Base-by-base conservation (phyloP, 2,797 vertebrate genomes). In the Staurois parvus region DNA sequence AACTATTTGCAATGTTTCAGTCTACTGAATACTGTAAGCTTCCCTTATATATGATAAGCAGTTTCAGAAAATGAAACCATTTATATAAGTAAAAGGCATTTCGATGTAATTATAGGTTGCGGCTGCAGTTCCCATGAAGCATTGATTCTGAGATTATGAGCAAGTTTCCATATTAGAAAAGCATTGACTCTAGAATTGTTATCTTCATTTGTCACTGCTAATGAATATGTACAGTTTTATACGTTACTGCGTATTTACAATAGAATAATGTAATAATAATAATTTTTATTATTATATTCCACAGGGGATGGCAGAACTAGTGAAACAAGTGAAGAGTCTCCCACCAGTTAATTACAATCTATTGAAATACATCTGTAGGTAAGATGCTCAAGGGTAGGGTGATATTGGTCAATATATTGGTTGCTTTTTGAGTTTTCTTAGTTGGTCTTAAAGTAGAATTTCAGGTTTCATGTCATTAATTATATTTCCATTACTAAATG, bases 301-400 rank as follows among this genome's bases (percentile, higher is more conserved):
- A 28, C 90, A 99, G 98, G 98, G 97, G 32, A 91, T 98, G 88
- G 97, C 96, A 88, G 97, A 99, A 92, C 86, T 99, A 89, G 93
- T 90, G 84, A 96, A 94, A 87, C 97, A 97, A 80, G 96, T 99
- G 64, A 96, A 97, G 92, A 94, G 93, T 92, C 93, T 99, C 91
- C 98, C 98, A 86, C 92, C 92, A 76, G 98, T 98, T 85, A 99
- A 99, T 93, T 98, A 96, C 91, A 99, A 99, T 90, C 95, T 99
- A 75, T 94, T 99, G 83, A 97, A 97, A 91, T 99, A 99, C 85
- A 99, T 99, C 89, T 99, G 98, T 95, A 98, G 98, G 98, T 99
- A 96, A 92, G 90, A 87, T 28, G 9, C 28, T 59, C 52, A 59
- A n/a, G 19, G 19, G 52, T n/a, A 24, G 2, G 21, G 52, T 56